Base-by-base conservation (phyloP, 2,113 vertebrate species). In the Laterallus jamaicensis region DNA sequence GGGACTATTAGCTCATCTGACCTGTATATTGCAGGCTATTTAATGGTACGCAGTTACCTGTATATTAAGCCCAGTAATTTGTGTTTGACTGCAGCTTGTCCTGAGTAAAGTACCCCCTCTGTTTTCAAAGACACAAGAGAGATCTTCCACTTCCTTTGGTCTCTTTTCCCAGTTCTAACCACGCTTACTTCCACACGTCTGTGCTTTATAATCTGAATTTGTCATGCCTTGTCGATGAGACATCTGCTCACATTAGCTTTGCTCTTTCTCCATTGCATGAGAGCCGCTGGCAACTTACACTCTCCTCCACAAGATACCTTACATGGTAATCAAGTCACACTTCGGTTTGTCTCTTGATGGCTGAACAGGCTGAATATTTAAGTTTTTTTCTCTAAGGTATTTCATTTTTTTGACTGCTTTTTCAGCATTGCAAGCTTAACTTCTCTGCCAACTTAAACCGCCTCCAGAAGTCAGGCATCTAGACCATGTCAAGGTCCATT, bases 1-100 rank as follows among this genome's bases (percentile, higher is more conserved):
- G 80, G 63, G 92, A 78, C 91, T 88, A 84, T 94, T 95, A 83
- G 59, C 56, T 96, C 92, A 75, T 90, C 73, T 93, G 94, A 86
- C 80, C 66, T 91, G 60, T 54, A 28, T 35, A 81, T 74, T 90
- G 68, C 55, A 92, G 58, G 55, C 47, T 82, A 39, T 74, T 88
- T 58, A 69, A 86, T 60, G 52, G 70, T 81, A 81, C 60, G 24
- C 60, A 29, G 42, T 96, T 81, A 92, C 58, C 76, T 90, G 32
- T 37, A 15, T n/a, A 56, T 83, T 93, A 55, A 94, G 28, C 20
- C 42, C 47, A 64, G 25, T 63, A 56, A 86, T 39, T 40, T 54
- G 50, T 62, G 20, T 74, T 96, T 74, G 55, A 70, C 47, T 59
- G 66, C 56, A 92, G 31, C 56, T 85, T 24, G 6, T 86, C 50